Percentiles rank a stretch among this genome's conserved stretches.
These are phyloP conservation scores for Leuciscus waleckii DNA, from an alignment of 2,797 vertebrate species.

Conservation along the genomic window DNA sequence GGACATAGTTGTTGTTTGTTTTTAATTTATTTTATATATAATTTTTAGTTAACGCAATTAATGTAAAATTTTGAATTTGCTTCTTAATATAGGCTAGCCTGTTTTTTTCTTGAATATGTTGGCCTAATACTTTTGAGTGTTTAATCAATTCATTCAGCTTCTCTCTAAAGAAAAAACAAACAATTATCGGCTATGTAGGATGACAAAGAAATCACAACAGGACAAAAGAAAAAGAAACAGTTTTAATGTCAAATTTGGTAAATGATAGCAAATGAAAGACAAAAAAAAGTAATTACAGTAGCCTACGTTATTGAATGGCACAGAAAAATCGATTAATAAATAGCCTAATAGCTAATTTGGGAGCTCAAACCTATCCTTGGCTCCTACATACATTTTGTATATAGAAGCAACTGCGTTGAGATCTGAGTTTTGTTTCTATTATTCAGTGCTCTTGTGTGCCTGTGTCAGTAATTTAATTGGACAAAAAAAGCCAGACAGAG, in stretches of 20 bases:
- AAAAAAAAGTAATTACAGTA: background rate
- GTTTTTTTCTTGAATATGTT: too few species aligned
- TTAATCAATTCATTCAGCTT: background rate
- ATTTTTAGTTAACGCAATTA: too few species aligned
- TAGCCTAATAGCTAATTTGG: background rate
- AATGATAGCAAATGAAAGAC: background rate
- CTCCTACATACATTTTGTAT: background rate
- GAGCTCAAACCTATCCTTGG: background rate
- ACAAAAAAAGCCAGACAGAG: slow-evolving; percentile 45
- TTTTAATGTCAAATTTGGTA: background rate
- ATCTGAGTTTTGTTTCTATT: slow-evolving; percentile 57
- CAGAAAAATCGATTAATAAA: background rate
- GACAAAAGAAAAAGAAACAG: background rate
- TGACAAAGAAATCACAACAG: background rate
- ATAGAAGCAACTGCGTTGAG: background rate
- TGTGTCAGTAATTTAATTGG: slow-evolving; percentile 45
- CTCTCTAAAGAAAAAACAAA: background rate
- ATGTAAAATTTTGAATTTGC: background rate
- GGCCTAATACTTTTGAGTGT: background rate
- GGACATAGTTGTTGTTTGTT: background rate
- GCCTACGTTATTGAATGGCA: background rate
- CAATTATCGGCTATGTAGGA: background rate
- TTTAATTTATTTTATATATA: too few species aligned
- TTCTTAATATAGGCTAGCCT: background rate
- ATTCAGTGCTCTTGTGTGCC: slow-evolving; percentile 62